Evolutionary conservation across 1,140 invertebrate species (phyloP), one percentile per base, ranked within the genome.

Genomic region (Camponotus vicinus): DNA sequence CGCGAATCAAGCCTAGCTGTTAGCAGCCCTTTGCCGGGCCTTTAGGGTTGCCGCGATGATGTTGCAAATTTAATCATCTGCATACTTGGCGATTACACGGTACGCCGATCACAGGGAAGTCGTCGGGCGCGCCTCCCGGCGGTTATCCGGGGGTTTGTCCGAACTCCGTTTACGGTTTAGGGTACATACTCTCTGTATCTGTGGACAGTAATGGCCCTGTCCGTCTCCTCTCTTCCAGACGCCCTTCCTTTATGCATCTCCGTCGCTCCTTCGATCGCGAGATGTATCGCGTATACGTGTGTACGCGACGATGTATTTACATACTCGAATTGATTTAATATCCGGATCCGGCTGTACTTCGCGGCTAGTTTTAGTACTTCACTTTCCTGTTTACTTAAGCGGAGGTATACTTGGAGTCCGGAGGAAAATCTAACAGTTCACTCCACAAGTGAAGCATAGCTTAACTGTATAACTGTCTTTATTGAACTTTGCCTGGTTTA

Each of bases 51-150:
- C 93, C 92, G 91, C 94, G 94, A 95, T 95, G 94, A 95, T 95
- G 95, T 95, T 95, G 94, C 94, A 95, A 95, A 95, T 95, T 95
- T 95, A 95, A 95, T 95, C 95, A 95, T 95, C 95, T 95, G 95
- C 95, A 95, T 95, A 95, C 94, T 95, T 95, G 94, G 92, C 94
- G 94, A 95, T 95, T 95, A 94, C 92, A 95, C 95, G 92, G 94
- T 92, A 93, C 93, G 91, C 93, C 93, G 95, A 95, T 95, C 95
- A 95, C 94, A 95, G 93, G 40, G 57, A 94, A 93, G 93, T 93
- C 92, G 92, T 90, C 91, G 91, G 88, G 79, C 90, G 59, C 34
- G 42, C 42, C 70, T 61, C 89, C 89, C 82, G 89, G 86, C 83
- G 89, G 78, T 89, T 88, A 86, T 78, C 64, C 82, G 63, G 57